Conservation (phyloP, 2,113 vertebrate species). For the Dermatemys mawii region DNA sequence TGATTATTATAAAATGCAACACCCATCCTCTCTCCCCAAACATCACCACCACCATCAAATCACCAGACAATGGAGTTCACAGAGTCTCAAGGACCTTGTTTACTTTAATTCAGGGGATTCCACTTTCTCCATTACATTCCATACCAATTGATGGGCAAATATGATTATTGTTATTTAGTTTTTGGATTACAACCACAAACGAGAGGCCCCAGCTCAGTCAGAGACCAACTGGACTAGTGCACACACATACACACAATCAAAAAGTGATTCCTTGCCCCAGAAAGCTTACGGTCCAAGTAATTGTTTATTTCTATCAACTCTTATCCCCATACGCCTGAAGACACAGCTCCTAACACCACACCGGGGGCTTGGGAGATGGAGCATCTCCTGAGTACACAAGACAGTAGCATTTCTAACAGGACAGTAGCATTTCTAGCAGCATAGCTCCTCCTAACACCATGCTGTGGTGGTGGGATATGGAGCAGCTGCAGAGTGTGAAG, state of each 20-base stretch:
- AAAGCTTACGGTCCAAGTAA: background rate
- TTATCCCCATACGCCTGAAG: background rate
- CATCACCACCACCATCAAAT: background rate
- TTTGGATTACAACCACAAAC: background rate
- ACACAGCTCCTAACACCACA: background rate
- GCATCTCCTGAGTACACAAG: background rate
- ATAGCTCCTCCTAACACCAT: background rate
- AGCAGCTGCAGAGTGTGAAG: background rate
- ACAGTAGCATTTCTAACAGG: background rate
- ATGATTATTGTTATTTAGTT: background rate
- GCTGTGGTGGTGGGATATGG: background rate
- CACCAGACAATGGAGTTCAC: background rate
- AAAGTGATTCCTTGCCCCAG: background rate
- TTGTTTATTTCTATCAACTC: background rate
- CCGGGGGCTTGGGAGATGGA: background rate
- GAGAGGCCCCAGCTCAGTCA: background rate
- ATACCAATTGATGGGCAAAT: slow-evolving; percentile 4
- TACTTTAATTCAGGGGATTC: background rate
- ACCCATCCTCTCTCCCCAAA: background rate
- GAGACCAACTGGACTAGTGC: background rate
- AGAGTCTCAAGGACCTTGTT: background rate
- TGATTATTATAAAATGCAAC: slow-evolving; percentile 5
- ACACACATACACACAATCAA: background rate
- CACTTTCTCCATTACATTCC: background rate
- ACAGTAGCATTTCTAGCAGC: background rate